Evolutionary conservation across 2,113 vertebrate species (phyloP), one percentile per base, ranked within the genome.

Genomic region (Eulemur macaco): DNA sequence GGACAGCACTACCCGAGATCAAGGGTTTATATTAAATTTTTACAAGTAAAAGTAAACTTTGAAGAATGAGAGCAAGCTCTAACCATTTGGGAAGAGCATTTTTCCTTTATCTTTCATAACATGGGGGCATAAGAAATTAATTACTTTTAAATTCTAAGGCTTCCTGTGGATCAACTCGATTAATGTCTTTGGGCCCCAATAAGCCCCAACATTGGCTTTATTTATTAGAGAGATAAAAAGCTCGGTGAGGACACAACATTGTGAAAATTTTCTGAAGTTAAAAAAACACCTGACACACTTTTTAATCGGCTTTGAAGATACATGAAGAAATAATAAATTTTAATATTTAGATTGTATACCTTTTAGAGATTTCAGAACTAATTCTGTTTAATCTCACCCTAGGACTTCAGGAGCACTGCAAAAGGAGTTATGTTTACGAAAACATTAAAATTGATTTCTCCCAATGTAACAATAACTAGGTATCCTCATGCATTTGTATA

Each of bases 351-450:
- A 78, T 52, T 66, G 29, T 17, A 54, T 78, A 31, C 18, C 4
- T 93, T 95, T 92, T 45, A 42, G 42, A 77, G 77, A 95, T 84
- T 60, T 94, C 29, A 87, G 64, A 88, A 95, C 84, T 81, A 29
- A 82, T 69, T 89, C 85, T 58, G 68, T 39, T 88, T 73, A 34
- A 45, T 81, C 21, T 85, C 54, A 71, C 66, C 34, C 37, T 71
- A 80, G 78, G 31, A 66, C 63, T 52, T 77, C 27, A 2, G 50
- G 60, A 91, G 42, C 80, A 71, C 29, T 31, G 54, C 18, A 90
- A 81, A 89, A 73, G 77, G 60, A 82, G 47, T 96, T 89, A 39
- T 25, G 76, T 93, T 89, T 85, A 88, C 84, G 50, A 76, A 95
- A 68, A 39, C n/a, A 81, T 74, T 89, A 93, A 76, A 89, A 50